These are phyloP conservation scores for Lysandra bellargus DNA, from an alignment of 2,888 invertebrate species.

Conservation along the genomic window DNA sequence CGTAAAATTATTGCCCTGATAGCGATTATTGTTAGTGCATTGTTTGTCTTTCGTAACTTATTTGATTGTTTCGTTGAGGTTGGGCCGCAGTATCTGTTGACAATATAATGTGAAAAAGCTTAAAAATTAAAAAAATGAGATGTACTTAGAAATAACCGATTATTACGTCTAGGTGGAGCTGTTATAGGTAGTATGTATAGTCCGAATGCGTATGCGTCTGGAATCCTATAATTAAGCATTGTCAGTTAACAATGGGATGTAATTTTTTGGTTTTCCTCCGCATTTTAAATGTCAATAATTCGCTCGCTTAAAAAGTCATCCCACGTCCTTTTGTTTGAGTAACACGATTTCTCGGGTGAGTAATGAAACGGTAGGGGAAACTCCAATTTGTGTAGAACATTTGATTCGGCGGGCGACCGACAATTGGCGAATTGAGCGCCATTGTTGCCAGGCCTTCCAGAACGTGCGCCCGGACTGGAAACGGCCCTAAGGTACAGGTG, in stretches of 20 bases:
- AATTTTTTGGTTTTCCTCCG: background rate
- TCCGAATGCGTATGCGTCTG: background rate
- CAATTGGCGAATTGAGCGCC: conserved; percentile 60
- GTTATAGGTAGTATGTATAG: background rate
- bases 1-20: conserved; percentile 35
- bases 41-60: conserved; percentile 35
- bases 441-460: conserved; percentile 52
- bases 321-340: conserved; percentile 32
- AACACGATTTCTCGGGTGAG: conserved; percentile 36
- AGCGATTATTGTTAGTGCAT: conserved; percentile 37
- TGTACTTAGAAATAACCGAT: too few relatives aligned
- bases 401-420: conserved; percentile 50
- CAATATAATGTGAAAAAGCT: background rate
- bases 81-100: conserved; percentile 15
- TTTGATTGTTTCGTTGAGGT: conserved; percentile 36
- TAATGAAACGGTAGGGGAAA: conserved; percentile 44
- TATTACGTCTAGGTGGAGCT: too few relatives aligned
- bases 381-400: conserved; percentile 57
- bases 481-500: conserved; percentile 27
- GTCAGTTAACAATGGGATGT: conserved; percentile 4
- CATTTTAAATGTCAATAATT: conserved; percentile 25
- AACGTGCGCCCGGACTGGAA: conserved; percentile 44
- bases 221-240: background rate
- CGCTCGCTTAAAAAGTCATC: conserved; percentile 24
- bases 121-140: too few relatives aligned